Base-by-base conservation (phyloP, 2,888 invertebrate species). In the Agrotis ipsilon region DNA sequence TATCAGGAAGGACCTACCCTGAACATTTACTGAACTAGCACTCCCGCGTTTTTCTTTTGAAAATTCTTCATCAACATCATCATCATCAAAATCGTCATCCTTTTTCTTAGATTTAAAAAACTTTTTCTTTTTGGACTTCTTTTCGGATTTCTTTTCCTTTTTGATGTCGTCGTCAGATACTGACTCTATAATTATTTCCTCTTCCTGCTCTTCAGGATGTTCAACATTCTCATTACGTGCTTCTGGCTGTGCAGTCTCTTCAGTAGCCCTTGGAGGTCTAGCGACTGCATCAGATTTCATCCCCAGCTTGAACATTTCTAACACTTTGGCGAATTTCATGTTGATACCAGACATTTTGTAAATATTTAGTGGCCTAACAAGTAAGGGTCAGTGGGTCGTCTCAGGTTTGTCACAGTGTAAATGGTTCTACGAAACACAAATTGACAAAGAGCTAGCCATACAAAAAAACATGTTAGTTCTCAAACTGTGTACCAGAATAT, bases 261-360 rank as follows among this genome's bases (percentile, higher is more conserved):
- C 81, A 49, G 80, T 81, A 46, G 89, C 85, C 52, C 96, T 90
- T 1, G 97, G 96, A 9, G 96, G 91, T 82, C 93, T 93, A 0
- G 96, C 96, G 51, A 94, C 92, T 13, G 97, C 96, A 80, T 97
- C 97, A 1, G 96, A 93, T 77, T 96, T 96, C 48, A 97, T 79
- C 70, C 94, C 93, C 54, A 71, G 39, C 19, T 93, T 92, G 77
- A 96, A 93, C 69, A 93, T 91, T 73, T 95, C 94, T 60, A 93
- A 85, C 64, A 95, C 82, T 86, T 92, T 94, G 7, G 69, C 49
- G 43, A 84, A 48, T 69, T 86, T 87, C 46, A 77, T 57, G 73
- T 88, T 87, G 61, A 92, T 74, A 55, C 85, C 80, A 62, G 89
- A 83, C 91, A 90, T 91, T 72, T 73, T 21, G 18, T 52, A 49